Evolutionary conservation across 92 coral and sea anemone species (phyloP).

Genomic region (Paragorgia papillata): DNA sequence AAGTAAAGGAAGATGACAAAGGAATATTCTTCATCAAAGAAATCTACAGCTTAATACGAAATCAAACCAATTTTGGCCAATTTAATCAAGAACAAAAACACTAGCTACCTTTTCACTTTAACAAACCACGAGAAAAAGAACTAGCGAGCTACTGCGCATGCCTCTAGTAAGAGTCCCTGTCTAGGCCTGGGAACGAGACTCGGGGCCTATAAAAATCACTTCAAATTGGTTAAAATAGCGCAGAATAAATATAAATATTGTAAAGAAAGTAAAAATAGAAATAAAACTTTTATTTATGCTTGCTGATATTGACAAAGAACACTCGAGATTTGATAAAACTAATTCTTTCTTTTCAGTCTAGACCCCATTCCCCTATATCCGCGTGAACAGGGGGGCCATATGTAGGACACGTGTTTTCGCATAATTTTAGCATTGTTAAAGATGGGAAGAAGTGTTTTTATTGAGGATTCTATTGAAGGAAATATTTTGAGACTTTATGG

Average conservation of each 20-base stretch:
- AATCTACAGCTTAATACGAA: background rate
- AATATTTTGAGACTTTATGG: conserved; percentile 82
- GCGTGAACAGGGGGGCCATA: too few species aligned
- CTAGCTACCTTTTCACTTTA: conserved; percentile 44
- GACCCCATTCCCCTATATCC: too few species aligned
- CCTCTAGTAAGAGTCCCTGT: conserved; percentile 29
- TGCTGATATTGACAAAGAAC: background rate
- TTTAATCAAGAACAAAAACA: background rate
- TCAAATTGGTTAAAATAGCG: too few species aligned
- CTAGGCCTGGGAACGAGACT: too few species aligned
- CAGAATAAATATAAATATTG: too few species aligned
- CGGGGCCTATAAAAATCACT: conserved; percentile 69
- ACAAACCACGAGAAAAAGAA: conserved; percentile 95
- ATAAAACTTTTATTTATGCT: background rate
- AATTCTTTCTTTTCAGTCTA: too few species aligned
- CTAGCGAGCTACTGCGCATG: conserved; percentile 75
- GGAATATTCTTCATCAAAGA: background rate
- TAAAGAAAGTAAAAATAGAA: too few species aligned
- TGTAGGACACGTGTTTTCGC: too few species aligned
- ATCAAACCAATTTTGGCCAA: background rate
- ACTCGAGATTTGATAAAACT: too few species aligned
- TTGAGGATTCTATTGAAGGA: conserved; percentile 75
- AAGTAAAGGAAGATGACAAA: background rate
- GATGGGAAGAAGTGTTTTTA: conserved; percentile 88
- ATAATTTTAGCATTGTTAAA: too few species aligned